Conservation (phyloP, 1,140 invertebrate species). For the Teleogryllus occipitalis region DNA sequence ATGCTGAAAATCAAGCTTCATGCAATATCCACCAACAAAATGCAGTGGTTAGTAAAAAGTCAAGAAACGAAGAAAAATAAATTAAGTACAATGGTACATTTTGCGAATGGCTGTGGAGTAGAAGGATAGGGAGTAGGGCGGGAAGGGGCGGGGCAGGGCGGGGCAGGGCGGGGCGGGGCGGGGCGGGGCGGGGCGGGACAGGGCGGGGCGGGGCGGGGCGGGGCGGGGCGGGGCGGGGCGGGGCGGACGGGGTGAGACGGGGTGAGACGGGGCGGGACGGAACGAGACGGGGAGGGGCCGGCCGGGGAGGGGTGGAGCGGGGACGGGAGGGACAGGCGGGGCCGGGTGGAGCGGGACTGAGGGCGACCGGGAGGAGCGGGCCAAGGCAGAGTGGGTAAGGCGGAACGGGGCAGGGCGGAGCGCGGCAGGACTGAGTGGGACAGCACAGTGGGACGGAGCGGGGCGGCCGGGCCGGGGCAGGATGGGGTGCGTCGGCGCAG, state of each 20-base stretch:
- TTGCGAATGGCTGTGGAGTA: no score
- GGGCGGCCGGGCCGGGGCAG: no score
- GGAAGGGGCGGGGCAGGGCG: background rate
- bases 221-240: background rate
- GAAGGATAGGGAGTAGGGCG: background rate
- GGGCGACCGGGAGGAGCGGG: background rate
- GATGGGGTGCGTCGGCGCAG: background rate
- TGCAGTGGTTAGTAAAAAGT: no score
- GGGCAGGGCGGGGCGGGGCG: background rate
- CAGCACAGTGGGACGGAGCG: no score
- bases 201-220: background rate
- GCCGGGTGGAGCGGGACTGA: background rate
- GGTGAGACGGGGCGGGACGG: background rate
- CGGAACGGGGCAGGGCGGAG: background rate
- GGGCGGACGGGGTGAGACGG: background rate
- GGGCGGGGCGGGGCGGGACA: background rate
- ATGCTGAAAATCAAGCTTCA: no score
- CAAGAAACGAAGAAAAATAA: no score
- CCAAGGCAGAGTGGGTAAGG: background rate
- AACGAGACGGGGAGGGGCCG: background rate
- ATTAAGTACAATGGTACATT: no score
- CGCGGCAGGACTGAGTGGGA: background rate
- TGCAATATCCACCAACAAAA: no score
- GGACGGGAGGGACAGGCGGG: background rate
- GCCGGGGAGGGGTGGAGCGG: background rate